A percentile compares a stretch with the other conserved stretches of the same genome.
Conservation (phyloP, 2,113 vertebrate species). For the Guaruba guarouba region DNA sequence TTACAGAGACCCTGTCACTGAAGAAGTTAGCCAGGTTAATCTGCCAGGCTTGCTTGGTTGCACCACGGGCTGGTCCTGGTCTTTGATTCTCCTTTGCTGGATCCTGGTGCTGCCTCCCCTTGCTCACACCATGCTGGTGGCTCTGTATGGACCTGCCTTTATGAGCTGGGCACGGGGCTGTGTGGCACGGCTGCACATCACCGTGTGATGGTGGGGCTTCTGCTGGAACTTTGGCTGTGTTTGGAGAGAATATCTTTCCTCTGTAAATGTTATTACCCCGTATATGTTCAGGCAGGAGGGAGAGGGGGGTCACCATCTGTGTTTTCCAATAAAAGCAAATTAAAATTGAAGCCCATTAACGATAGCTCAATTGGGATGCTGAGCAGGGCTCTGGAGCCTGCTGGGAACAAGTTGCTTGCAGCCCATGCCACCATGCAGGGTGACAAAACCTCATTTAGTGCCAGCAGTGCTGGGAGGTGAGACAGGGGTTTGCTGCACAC, state of each 20-base stretch:
- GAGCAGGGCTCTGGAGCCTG: conserved; percentile 56
- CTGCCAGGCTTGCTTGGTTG: neutral
- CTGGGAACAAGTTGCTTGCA: conserved; percentile 51
- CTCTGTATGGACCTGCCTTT: neutral
- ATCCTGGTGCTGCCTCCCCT: neutral
- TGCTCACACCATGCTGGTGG: rapidly evolving
- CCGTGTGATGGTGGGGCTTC: neutral
- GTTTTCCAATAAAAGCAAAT: conserved; percentile 81
- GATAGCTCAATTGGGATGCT: conserved; percentile 72
- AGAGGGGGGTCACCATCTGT: conserved; percentile 71
- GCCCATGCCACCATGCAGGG: neutral
- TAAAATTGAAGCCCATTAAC: conserved; percentile 76
- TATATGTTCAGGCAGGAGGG: neutral
- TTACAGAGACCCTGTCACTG: rapidly evolving
- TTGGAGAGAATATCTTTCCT: conserved; percentile 8
- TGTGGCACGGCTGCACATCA: neutral
- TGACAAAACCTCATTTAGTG: conserved; percentile 8
- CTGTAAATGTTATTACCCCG: conserved; percentile 25
- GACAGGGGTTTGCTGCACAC: rapidly evolving
- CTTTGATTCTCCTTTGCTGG: neutral
- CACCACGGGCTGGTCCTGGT: neutral
- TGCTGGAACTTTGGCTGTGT: neutral
- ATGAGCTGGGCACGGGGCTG: neutral
- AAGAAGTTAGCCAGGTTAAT: rapidly evolving
- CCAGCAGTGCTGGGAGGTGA: neutral